These are phyloP conservation scores for Heterodera schachtii DNA, from an alignment of 1,140 invertebrate species.

Conservation along the genomic window DNA sequence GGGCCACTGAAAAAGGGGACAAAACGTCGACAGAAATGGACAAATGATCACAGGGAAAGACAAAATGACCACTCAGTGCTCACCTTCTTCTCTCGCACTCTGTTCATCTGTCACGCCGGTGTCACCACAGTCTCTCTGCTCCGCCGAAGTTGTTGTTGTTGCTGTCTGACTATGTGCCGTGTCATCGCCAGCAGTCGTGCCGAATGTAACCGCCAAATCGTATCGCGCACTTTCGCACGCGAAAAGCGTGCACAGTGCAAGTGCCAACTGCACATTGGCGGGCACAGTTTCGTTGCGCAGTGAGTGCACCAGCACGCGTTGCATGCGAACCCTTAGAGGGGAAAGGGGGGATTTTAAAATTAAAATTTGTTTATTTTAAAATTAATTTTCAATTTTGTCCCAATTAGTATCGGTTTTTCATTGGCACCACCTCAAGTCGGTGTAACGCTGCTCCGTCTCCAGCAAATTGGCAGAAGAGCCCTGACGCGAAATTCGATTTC, in stretches of 20 bases:
- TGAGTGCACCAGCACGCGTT: constrained; percentile 83
- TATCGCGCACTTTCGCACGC: constrained; percentile 51
- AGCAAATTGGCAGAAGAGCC: constrained; percentile 37
- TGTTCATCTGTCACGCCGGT: background rate
- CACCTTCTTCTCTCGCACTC: background rate
- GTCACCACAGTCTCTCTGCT: constrained; percentile 11
- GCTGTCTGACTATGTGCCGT: background rate
- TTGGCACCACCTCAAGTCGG: constrained; percentile 73
- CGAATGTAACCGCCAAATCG: constrained; percentile 41
- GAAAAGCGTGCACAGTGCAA: constrained; percentile 66
- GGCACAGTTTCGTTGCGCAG: constrained; percentile 83
- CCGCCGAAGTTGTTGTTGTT: background rate
- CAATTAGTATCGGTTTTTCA: background rate
- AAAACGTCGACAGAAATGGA: background rate
- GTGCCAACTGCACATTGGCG: constrained; percentile 84
- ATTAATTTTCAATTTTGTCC: no score
- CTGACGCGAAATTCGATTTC: constrained; percentile 1
- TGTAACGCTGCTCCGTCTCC: constrained; percentile 71
- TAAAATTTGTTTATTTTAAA: no score
- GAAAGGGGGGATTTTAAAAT: background rate
- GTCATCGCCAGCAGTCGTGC: constrained; percentile 68
- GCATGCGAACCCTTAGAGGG: constrained; percentile 72
- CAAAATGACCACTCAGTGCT: constrained; percentile 1
- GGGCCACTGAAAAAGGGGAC: no score
- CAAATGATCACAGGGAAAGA: constrained; percentile 16